A percentile compares a stretch with the other conserved stretches of the same genome.
These are phyloP conservation scores for Cydia fagiglandana DNA, from an alignment of 1,140 invertebrate genomes.

Conservation along the genomic window DNA sequence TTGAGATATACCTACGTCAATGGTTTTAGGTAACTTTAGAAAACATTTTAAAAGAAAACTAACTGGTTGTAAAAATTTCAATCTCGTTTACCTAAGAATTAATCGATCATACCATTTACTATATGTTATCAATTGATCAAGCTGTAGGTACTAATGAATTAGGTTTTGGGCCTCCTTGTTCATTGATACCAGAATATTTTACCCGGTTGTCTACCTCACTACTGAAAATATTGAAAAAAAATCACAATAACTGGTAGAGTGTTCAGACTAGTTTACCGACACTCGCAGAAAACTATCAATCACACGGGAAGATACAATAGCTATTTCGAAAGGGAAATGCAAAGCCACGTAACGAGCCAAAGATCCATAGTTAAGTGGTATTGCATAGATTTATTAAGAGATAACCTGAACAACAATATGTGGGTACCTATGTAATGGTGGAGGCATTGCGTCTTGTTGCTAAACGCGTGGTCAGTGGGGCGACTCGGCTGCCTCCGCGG, in stretches of 20 bases:
- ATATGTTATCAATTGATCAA: too few species aligned
- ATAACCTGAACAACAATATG: slow-evolving; percentile 63
- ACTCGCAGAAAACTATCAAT: background rate
- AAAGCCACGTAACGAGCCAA: slow-evolving; percentile 32
- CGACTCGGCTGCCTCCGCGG: slow-evolving; percentile 46
- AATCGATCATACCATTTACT: too few species aligned
- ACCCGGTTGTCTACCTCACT: too few species aligned
- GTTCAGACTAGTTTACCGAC: background rate
- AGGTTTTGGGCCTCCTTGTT: too few species aligned
- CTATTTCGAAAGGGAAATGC: slow-evolving; percentile 44
- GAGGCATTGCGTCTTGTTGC: slow-evolving; percentile 50
- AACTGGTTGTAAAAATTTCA: too few species aligned
- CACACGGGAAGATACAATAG: slow-evolving; percentile 6
- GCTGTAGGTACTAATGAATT: too few species aligned
- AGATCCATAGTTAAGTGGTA: slow-evolving; percentile 36
- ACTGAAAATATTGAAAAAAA: too few species aligned
- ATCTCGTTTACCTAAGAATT: too few species aligned
- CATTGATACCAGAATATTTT: too few species aligned
- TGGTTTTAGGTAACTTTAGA: too few species aligned
- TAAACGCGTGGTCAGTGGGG: slow-evolving; percentile 59
- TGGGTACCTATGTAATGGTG: slow-evolving; percentile 45
- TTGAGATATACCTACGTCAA: too few species aligned
- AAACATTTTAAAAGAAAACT: too few species aligned
- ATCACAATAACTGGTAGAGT: background rate
- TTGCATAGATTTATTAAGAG: slow-evolving; percentile 55